Evolutionary conservation across 1,140 invertebrate species (phyloP).

Genomic region (Caenorhabditis remanei): DNA sequence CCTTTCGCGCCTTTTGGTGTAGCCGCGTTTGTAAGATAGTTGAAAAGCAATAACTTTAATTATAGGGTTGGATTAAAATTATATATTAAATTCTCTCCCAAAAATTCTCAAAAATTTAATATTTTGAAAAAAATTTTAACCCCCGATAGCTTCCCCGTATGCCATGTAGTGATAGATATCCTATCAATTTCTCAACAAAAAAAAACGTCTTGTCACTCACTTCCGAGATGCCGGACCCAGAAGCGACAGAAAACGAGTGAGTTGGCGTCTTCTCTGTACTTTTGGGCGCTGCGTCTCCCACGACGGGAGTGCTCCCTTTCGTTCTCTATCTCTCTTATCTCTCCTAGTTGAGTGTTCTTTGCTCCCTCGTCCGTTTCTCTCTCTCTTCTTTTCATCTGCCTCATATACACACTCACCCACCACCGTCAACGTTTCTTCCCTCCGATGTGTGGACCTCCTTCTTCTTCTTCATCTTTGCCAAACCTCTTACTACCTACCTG

Average conservation of each 20-base stretch:
- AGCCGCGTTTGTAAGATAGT: too few relatives aligned
- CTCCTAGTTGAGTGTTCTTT: slow-evolving; percentile 28
- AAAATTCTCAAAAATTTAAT: background rate
- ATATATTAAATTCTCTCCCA: too few relatives aligned
- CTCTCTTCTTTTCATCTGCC: slow-evolving; percentile 39
- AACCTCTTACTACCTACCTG: slow-evolving; percentile 55
- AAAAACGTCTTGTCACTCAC: slow-evolving; percentile 17
- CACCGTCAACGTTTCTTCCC: slow-evolving; percentile 46
- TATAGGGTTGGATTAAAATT: too few relatives aligned
- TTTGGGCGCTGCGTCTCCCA: slow-evolving; percentile 41
- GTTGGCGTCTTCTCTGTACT: slow-evolving; percentile 36
- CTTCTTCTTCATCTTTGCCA: slow-evolving; percentile 47
- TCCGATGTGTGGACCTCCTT: slow-evolving; percentile 54
- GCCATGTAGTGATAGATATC: slow-evolving; percentile 19
- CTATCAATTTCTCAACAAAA: slow-evolving; percentile 34
- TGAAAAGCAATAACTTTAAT: too few relatives aligned
- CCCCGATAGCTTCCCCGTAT: too few relatives aligned
- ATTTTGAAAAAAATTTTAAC: background rate
- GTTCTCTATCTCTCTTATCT: slow-evolving; percentile 52
- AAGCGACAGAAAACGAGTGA: slow-evolving; percentile 16
- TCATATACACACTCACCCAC: slow-evolving; percentile 4
- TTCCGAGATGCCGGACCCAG: slow-evolving; percentile 12
- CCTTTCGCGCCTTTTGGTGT: too few relatives aligned
- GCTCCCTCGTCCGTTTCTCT: too few relatives aligned
- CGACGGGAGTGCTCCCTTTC: slow-evolving; percentile 36